A percentile compares a stretch with the other conserved stretches of the same genome.
These are phyloP conservation scores for Telenomus remus DNA, from an alignment of 1,140 invertebrate species.

Conservation along the genomic window DNA sequence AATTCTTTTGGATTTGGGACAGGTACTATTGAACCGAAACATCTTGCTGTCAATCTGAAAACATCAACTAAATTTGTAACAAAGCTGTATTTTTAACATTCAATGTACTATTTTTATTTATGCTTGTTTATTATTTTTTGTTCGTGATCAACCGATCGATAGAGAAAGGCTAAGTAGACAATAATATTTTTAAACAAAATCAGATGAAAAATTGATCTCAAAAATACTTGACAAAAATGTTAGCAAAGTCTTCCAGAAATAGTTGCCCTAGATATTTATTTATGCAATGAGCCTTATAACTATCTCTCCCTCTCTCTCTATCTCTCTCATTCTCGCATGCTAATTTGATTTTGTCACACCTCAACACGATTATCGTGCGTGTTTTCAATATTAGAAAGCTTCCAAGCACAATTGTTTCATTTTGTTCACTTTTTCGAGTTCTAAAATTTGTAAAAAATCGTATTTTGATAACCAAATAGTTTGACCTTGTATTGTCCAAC, in stretches of 20 bases:
- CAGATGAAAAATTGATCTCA: neutral
- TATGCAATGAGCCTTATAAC: conserved; percentile 33
- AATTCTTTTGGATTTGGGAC: conserved; percentile 82
- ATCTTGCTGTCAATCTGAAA: conserved; percentile 69
- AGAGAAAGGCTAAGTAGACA: no score
- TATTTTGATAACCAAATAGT: no score
- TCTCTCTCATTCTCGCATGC: neutral
- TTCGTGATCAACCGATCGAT: no score
- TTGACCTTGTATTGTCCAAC: no score
- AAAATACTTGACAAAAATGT: conserved; percentile 20
- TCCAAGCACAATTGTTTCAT: no score
- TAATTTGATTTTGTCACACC: conserved; percentile 22
- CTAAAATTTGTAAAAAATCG: no score
- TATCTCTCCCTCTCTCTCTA: no score
- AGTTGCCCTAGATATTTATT: conserved; percentile 46
- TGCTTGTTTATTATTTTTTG: neutral
- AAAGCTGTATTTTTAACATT: no score
- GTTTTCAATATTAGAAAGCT: no score
- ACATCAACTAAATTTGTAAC: no score
- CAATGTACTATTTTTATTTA: conserved; percentile 5
- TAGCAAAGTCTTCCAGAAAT: conserved; percentile 43
- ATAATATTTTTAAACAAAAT: neutral
- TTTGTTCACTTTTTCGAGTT: no score
- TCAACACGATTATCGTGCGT: no score
- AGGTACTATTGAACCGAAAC: conserved; percentile 79